These are phyloP conservation scores for Corythornis cristatus DNA, from an alignment of 2,113 vertebrate species.

Conservation along the genomic window DNA sequence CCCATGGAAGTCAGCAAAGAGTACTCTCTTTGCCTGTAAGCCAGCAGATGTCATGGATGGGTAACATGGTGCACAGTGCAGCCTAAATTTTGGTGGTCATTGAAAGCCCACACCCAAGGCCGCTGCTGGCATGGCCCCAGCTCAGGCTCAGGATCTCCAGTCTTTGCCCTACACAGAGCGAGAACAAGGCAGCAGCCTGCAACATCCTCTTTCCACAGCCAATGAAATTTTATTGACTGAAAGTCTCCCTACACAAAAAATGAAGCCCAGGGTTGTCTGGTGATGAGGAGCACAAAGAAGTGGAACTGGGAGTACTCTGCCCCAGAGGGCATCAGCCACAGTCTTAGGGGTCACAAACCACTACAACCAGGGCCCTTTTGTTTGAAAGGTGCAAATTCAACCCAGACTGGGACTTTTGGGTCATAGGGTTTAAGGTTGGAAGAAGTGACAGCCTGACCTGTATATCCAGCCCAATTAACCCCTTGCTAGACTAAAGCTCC, in stretches of 20 bases:
- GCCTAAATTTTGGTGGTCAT: not conserved
- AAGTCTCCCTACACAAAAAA: accelerated
- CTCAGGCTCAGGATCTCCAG: accelerated
- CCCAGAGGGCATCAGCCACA: no score
- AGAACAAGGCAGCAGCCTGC: accelerated
- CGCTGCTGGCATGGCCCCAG: not conserved
- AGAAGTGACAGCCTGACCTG: not conserved
- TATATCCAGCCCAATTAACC: not conserved
- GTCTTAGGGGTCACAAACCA: not conserved
- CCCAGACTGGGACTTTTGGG: not conserved
- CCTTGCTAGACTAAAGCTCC: not conserved
- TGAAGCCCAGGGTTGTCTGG: accelerated
- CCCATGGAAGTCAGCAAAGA: not conserved
- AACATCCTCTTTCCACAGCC: not conserved
- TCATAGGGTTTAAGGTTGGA: not conserved
- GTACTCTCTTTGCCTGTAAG: accelerated
- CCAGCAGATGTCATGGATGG: accelerated
- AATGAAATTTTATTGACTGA: not conserved
- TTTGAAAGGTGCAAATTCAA: not conserved
- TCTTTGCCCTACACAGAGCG: not conserved
- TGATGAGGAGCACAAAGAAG: accelerated
- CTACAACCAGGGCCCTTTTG: not conserved
- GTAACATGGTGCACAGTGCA: accelerated
- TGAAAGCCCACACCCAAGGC: not conserved
- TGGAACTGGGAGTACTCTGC: not conserved